Evolutionary conservation across 2,888 invertebrate species (phyloP).

Genomic region (Chymomyza amoena): DNA sequence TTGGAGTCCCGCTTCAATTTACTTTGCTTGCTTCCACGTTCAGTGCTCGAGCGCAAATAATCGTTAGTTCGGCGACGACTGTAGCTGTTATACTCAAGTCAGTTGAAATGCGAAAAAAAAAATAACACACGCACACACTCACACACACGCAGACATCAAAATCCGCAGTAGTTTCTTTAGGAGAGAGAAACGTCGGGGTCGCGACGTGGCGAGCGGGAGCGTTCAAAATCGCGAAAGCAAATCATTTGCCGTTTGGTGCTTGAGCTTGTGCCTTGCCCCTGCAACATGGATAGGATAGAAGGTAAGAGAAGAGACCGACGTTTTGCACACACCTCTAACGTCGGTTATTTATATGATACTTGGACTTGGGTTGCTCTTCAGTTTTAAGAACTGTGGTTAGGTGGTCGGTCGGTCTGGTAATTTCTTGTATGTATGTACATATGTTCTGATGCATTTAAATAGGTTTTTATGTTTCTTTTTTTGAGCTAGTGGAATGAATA

Average conservation of each 20-base stretch:
- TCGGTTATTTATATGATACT: not conserved
- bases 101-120: slow-evolving; percentile 7
- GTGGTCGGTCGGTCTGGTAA: no score
- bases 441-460: no score
- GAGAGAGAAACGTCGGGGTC: slow-evolving; percentile 1
- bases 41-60: slow-evolving; percentile 77
- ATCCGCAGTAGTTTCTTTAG: slow-evolving; percentile 8
- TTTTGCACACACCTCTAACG: not conserved
- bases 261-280: not conserved
- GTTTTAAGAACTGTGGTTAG: no score
- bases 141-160: not conserved
- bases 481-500: no score
- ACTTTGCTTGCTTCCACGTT: slow-evolving; percentile 73
- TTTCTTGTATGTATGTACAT: no score
- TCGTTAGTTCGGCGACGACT: slow-evolving; percentile 64
- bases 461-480: no score
- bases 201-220: not conserved
- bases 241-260: not conserved
- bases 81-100: slow-evolving; percentile 73
- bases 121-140: not conserved
- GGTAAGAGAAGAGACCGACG: not conserved
- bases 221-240: not conserved
- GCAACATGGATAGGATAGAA: not conserved
- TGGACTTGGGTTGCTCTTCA: no score
- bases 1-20: not conserved